Evolutionary conservation across 2,797 vertebrate genomes (phyloP).

Genomic region (Sebastes elongatus): DNA sequence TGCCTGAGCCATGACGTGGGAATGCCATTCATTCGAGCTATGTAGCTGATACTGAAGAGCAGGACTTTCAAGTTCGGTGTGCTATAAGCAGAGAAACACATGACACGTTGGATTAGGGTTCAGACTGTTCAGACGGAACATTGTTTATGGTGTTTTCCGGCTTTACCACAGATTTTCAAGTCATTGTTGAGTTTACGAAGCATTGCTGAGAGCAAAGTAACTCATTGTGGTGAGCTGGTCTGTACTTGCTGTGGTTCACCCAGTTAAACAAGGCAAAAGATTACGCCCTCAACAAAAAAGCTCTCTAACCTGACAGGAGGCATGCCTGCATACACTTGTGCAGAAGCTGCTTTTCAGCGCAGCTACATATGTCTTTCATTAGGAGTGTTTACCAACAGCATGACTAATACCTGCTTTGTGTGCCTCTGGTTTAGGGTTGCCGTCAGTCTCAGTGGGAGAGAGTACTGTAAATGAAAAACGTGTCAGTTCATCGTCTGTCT

Average conservation of each 20-base stretch:
- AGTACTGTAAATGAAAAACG: slow-evolving; percentile 8
- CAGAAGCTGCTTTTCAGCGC: slow-evolving; percentile 22
- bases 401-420: slow-evolving; percentile 58
- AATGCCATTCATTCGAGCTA: slow-evolving; percentile 54
- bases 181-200: background rate
- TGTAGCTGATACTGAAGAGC: slow-evolving; percentile 62
- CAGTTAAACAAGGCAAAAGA: slow-evolving; percentile 31
- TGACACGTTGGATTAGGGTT: background rate
- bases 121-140: background rate
- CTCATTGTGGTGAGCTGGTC: slow-evolving; percentile 20
- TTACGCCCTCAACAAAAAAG: background rate
- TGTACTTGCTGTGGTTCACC: slow-evolving; percentile 48
- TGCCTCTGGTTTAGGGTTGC: slow-evolving; percentile 10
- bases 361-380: slow-evolving; percentile 32
- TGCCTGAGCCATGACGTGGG: slow-evolving; percentile 32
- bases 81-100: background rate
- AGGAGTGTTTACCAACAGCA: slow-evolving; percentile 65
- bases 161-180: background rate
- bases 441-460: background rate
- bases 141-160: background rate
- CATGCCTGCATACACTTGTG: slow-evolving; percentile 9
- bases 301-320: slow-evolving; percentile 31
- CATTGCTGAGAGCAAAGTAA: background rate
- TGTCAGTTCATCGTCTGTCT: background rate
- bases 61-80: slow-evolving; percentile 72